Evolutionary conservation across 2,113 vertebrate genomes (phyloP), one percentile per base, ranked within the genome.

Genomic region (Halichoeres trimaculatus): DNA sequence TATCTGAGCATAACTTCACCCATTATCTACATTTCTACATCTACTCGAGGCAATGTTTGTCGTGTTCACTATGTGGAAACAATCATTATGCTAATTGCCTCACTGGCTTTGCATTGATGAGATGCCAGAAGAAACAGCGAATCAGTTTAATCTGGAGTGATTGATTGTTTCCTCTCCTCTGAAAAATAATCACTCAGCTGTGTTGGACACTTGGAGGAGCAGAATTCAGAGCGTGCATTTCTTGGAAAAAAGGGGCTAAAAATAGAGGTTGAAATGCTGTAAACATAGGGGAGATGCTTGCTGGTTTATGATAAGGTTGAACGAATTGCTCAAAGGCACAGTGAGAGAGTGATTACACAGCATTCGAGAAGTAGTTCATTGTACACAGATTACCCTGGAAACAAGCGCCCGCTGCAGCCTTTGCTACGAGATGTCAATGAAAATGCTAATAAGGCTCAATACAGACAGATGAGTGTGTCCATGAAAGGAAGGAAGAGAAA

Each of bases 21-120:
- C 8, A 23, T 36, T 30, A 43, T 48, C 50, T 45, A 35, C 24
- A 41, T 53, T 40, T 22, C 22, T 5, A 55, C 40, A 67, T 52
- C 58, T 40, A 70, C 19, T 66, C n/a, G 17, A 24, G 34, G 24
- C 14, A 58, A 40, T 19, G 30, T 65, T 74, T 68, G 63, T 64
- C 65, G 48, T 52, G 59, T 67, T 48, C 47, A 22, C 57, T 23
- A 68, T 47, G 61, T 71, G 55, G 48, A 83, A 68, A 63, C 38
- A 70, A 83, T 89, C 72, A 62, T 81, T 85, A 65, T 41, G 48
- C 72, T 59, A 72, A 82, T 70, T 81, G 81, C 76, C 52, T 72
- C 43, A 11, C 67, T 81, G 78, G 64, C 63, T 77, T 70, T 65
- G 65, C 83, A 85, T 76, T 81, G 76, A 88, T 59, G 35, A 56